These are phyloP conservation scores for Eilema griseolum DNA, from an alignment of 2,888 invertebrate genomes.

Conservation along the genomic window DNA sequence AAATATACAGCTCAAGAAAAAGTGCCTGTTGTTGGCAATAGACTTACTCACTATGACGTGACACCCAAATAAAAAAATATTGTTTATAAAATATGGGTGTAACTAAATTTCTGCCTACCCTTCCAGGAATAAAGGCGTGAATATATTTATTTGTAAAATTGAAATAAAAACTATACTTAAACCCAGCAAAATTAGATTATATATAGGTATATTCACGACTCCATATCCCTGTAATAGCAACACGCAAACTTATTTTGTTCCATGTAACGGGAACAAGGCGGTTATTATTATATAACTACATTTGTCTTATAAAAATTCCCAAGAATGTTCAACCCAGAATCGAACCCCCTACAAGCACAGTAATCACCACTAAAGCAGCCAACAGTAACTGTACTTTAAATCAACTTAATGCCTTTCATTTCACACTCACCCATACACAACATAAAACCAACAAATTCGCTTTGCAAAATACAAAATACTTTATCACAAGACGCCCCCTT, in stretches of 20 bases:
- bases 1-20: neutral
- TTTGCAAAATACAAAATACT: conserved; percentile 12
- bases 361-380: neutral
- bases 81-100: neutral
- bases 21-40: neutral
- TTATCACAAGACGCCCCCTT: conserved; percentile 12
- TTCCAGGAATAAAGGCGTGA: neutral
- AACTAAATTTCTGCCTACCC: neutral
- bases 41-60: neutral
- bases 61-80: neutral
- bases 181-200: neutral
- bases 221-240: neutral
- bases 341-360: neutral
- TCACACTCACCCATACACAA: neutral
- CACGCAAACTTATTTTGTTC: neutral
- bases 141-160: neutral
- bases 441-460: neutral
- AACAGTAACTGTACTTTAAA: conserved; percentile 6
- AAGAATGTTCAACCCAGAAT: neutral
- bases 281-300: too few species aligned
- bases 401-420: conserved; percentile 1
- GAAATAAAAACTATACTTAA: neutral
- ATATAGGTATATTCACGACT: neutral
- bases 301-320: neutral
- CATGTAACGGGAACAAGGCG: neutral